phyloP scores from a whole-genome alignment of 2,797 vertebrate species.

The Dipus sagitta region DNA sequence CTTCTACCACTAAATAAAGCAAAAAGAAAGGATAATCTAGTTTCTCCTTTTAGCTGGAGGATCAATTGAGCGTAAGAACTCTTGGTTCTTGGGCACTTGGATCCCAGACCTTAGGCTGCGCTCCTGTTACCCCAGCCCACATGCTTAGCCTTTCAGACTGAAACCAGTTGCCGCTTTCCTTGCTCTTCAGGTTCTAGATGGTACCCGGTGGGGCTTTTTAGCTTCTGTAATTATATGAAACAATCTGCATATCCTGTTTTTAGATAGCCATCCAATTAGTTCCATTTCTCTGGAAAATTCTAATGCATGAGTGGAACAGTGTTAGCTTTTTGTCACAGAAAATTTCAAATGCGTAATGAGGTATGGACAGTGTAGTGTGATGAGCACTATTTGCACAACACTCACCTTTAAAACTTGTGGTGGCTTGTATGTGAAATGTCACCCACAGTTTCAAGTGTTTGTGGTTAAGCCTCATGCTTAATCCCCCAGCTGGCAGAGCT shows the following conservation, averaged over 20 bases:
- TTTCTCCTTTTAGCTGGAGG: neutral
- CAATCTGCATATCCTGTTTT: neutral
- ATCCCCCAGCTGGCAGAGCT: too few relatives aligned
- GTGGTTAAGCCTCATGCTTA: too few relatives aligned
- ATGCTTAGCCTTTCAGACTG: neutral
- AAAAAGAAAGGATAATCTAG: neutral
- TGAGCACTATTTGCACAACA: neutral
- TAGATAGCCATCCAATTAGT: neutral
- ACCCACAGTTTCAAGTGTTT: too few relatives aligned
- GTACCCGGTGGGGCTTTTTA: too few relatives aligned
- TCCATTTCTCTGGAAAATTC: neutral
- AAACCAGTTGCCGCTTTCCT: neutral
- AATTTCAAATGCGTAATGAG: neutral
- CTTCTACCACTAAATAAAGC: neutral
- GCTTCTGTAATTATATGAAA: neutral
- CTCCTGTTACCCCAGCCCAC: neutral
- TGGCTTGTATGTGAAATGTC: too few relatives aligned
- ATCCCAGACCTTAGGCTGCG: neutral
- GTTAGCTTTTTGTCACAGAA: constrained; percentile 37
- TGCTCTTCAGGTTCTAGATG: neutral
- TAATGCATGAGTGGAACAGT: neutral
- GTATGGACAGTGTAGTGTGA: neutral
- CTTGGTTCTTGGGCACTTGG: neutral
- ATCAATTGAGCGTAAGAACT: neutral
- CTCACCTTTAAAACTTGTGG: neutral